phyloP scores from a whole-genome alignment of 2,797 vertebrate species.

The Hypotaenidia okinawae region DNA sequence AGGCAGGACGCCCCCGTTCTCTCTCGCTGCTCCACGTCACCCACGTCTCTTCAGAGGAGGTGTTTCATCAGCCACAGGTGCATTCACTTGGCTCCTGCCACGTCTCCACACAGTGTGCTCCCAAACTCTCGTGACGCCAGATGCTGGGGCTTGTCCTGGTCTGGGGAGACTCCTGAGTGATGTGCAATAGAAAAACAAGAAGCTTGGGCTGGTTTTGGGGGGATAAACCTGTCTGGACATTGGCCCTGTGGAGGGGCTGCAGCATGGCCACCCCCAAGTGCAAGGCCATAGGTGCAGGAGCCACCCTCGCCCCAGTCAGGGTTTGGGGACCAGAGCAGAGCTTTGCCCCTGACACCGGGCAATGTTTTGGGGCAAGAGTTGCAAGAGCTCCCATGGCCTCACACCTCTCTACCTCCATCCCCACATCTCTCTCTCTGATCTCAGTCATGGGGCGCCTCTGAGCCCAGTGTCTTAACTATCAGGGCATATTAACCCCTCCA shows the following conservation, averaged over 20 bases:
- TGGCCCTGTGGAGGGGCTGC: rapidly evolving
- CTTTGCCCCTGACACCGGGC: not conserved
- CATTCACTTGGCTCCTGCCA: not conserved
- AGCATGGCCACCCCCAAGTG: not conserved
- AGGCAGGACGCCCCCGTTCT: not conserved
- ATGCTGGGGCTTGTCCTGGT: rapidly evolving
- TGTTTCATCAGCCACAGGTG: slow-evolving; percentile 34
- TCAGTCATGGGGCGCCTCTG: not conserved
- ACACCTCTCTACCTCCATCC: not conserved
- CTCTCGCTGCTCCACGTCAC: not conserved
- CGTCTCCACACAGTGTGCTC: not conserved
- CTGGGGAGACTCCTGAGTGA: not conserved
- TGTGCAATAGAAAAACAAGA: not conserved
- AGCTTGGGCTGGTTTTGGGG: not conserved
- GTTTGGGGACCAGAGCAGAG: not conserved
- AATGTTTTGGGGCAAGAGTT: not conserved
- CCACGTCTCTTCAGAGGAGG: rapidly evolving
- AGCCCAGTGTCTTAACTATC: not conserved
- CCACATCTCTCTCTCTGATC: not conserved
- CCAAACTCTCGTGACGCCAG: not conserved
- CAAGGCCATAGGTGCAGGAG: not conserved
- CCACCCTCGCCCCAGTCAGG: not conserved
- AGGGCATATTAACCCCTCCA: not conserved
- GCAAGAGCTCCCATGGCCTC: not conserved
- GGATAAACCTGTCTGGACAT: not conserved